Evolutionary conservation across 2,113 vertebrate species (phyloP).

Genomic region (Jaculus jaculus): DNA sequence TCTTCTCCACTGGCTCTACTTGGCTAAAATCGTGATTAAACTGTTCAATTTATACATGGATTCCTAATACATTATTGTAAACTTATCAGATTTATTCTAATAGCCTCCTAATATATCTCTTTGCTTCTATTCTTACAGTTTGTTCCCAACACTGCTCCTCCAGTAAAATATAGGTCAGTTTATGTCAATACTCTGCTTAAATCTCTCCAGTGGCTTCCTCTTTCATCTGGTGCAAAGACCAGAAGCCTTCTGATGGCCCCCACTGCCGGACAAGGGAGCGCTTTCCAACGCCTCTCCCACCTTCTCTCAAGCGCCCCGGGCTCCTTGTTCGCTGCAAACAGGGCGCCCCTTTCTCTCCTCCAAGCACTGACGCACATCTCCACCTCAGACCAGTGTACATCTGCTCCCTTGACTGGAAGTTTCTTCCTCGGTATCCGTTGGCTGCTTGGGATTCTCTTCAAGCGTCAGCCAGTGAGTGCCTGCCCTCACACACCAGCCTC

Average conservation of each 20-base stretch:
- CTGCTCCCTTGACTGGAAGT: neutral
- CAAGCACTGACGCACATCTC: neutral
- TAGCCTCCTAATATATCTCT: neutral
- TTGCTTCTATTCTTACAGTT: neutral
- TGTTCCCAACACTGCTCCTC: neutral
- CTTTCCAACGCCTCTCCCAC: neutral
- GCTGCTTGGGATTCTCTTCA: neutral
- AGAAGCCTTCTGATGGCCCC: neutral
- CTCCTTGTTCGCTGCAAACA: neutral
- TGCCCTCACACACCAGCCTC: neutral
- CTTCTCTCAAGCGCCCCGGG: neutral
- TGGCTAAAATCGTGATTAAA: conserved; percentile 20
- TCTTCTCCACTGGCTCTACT: neutral
- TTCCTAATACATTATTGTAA: neutral
- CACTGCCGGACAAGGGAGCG: accelerated
- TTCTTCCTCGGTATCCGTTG: neutral
- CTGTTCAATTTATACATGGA: neutral
- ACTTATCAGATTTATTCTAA: neutral
- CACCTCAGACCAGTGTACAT: neutral
- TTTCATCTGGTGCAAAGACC: neutral
- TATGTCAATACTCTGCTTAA: neutral
- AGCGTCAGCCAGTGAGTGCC: neutral
- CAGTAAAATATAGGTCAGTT: neutral
- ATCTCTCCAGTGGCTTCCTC: neutral
- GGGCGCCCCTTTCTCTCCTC: neutral